Evolutionary conservation across 2,888 invertebrate genomes (phyloP).

Genomic region (Bombyx huttoni): DNA sequence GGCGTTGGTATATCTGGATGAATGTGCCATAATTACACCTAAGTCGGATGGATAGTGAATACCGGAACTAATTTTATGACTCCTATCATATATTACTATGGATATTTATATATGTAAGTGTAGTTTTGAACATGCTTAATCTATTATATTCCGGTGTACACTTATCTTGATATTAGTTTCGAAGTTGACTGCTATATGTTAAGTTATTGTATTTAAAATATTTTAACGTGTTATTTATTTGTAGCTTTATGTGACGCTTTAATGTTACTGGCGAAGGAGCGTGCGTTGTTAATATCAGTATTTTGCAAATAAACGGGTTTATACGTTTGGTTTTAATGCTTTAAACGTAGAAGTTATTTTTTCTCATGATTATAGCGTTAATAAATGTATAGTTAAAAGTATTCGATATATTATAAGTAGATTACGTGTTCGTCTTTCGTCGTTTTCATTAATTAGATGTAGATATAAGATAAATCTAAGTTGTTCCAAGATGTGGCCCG

Average conservation of each 20-base stretch:
- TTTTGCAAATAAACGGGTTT: conserved; percentile 51
- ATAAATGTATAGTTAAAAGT: conserved; percentile 29
- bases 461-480: background rate
- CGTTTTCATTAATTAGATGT: conserved; percentile 13
- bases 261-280: conserved; percentile 37
- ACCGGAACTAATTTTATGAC: conserved; percentile 12
- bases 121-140: conserved; percentile 3
- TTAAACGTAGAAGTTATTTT: conserved; percentile 34
- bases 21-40: conserved; percentile 57
- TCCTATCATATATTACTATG: conserved; percentile 1
- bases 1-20: conserved; percentile 33
- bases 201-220: conserved; percentile 70
- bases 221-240: conserved; percentile 72
- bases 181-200: conserved; percentile 65
- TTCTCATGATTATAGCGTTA: conserved; percentile 21
- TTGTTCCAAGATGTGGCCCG: background rate
- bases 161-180: conserved; percentile 36
- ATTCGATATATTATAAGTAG: conserved; percentile 18
- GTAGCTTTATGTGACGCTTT: conserved; percentile 66
- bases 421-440: conserved; percentile 37
- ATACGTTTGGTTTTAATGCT: conserved; percentile 43
- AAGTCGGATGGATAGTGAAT: conserved; percentile 14
- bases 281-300: conserved; percentile 44
- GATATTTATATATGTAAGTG: background rate
- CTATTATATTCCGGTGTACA: conserved; percentile 18